Base-by-base conservation (phyloP, 1,140 invertebrate species). In the Dendrolimus kikuchii region DNA sequence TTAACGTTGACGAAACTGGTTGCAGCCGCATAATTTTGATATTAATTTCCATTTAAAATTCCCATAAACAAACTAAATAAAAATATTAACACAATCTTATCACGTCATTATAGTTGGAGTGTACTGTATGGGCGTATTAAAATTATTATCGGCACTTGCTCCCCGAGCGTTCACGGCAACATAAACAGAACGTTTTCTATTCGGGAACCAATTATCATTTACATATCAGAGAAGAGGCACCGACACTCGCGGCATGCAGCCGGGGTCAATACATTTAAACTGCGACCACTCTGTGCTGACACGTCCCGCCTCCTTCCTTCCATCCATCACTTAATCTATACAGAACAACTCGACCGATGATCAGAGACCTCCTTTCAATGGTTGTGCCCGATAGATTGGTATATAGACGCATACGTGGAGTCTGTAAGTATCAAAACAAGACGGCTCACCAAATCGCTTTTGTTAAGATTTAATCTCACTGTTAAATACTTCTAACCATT, bases 401-500 rank as follows among this genome's bases (percentile, higher is more conserved):
- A 66, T 73, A 77, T 77, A 79, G 71, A 68, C 65, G 70, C 74
- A 77, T 80, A 76, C 69, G 69, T 77, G 73, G 66, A 66, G 66
- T 68, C 66, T 69, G 66, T 72, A 68, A 77, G 73, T 78, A 85
- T 72, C 74, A 71, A 85, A 79, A 82, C 77, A 77, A 81, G 79
- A 81, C 72, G 72, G 73, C 75, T 74, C 74, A 80, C 77, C 75
- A 76, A 85, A 85, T 83, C 71, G 74, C 72, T 70, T 85, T 85
- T 83, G 78, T 81, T 79, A 71, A 83, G 80, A 85, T 85, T 81
- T 81, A 80, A 83, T 85, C 80, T 77, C 68, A 60, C 68, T 67
- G 74, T 81, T 85, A 85, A 85, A 82, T 82, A 82, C 74, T 85
- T 82, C 70, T 74, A 82, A 80, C 77, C 74, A 81, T 80, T 77